Conservation (phyloP, 2,797 vertebrate genomes). For the Gambusia yucatana region DNA sequence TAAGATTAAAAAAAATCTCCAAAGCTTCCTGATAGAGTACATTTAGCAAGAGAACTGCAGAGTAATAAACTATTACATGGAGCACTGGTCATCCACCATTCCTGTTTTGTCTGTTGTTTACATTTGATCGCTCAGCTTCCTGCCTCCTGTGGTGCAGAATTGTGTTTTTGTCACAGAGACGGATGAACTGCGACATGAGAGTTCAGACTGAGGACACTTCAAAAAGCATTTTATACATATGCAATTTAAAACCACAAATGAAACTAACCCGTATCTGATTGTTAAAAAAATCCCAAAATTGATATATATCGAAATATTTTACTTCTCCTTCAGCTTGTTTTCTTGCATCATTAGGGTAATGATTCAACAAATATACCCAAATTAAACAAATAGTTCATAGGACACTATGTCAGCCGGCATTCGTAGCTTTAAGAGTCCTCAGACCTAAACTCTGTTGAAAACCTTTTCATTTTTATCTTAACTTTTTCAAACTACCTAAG, state of each 20-base stretch:
- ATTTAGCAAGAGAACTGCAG: too few species aligned
- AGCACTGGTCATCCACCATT: neutral
- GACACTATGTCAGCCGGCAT: neutral
- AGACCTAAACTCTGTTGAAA: neutral
- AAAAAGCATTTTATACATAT: neutral
- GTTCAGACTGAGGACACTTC: neutral
- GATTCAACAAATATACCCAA: too few species aligned
- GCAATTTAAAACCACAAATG: neutral
- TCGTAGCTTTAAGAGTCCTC: neutral
- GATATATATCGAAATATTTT: neutral
- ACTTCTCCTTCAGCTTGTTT: neutral
- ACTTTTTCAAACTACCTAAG: neutral
- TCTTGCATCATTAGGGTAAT: neutral
- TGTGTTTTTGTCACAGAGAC: neutral
- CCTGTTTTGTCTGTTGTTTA: neutral
- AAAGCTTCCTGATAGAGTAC: too few species aligned
- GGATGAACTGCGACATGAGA: neutral
- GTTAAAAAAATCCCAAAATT: neutral
- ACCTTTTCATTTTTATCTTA: neutral
- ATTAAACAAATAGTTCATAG: neutral
- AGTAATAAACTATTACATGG: neutral
- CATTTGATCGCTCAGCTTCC: neutral
- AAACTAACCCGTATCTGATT: neutral
- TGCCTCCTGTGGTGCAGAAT: neutral
- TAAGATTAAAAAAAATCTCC: neutral